phyloP scores from a whole-genome alignment of 1,140 invertebrate species.

The Arion vulgaris region DNA sequence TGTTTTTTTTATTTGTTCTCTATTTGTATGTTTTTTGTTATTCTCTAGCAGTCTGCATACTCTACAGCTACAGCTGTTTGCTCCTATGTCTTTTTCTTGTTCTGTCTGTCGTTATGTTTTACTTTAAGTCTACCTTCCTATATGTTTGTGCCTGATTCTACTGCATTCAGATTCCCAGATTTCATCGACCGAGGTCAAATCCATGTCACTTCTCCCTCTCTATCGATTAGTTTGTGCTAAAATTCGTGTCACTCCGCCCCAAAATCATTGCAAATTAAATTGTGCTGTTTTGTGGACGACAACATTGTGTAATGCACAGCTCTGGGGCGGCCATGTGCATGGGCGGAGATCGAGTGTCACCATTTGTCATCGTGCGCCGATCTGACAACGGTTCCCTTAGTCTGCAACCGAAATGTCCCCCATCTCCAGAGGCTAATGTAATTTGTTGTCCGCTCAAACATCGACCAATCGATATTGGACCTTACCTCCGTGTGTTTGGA shows the following conservation, averaged over 20 bases:
- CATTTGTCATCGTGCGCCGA: slow-evolving; percentile 23
- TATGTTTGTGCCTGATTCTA: background rate
- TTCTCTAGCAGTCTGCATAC: too few relatives aligned
- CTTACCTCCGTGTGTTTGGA: slow-evolving; percentile 11
- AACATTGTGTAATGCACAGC: background rate
- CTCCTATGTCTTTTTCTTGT: background rate
- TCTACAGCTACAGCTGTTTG: too few relatives aligned
- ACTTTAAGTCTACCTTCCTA: background rate
- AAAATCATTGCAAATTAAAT: slow-evolving; percentile 28
- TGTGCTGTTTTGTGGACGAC: slow-evolving; percentile 5
- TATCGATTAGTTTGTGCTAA: background rate
- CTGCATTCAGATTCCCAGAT: background rate
- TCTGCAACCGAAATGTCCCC: slow-evolving; percentile 9
- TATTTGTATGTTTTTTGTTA: too few relatives aligned
- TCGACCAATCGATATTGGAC: background rate
- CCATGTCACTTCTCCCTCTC: background rate
- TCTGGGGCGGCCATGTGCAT: background rate
- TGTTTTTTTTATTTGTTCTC: too few relatives aligned
- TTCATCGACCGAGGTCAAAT: background rate
- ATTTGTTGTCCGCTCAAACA: slow-evolving; percentile 11
- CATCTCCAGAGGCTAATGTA: slow-evolving; percentile 6
- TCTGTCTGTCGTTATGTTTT: background rate
- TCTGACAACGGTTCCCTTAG: slow-evolving; percentile 19
- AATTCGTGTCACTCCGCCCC: background rate
- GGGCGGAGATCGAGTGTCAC: slow-evolving; percentile 24